A percentile compares a stretch with the other conserved stretches of the same genome.
phyloP scores from a whole-genome alignment of 2,113 vertebrate genomes.

The Lepisosteus oculatus region DNA sequence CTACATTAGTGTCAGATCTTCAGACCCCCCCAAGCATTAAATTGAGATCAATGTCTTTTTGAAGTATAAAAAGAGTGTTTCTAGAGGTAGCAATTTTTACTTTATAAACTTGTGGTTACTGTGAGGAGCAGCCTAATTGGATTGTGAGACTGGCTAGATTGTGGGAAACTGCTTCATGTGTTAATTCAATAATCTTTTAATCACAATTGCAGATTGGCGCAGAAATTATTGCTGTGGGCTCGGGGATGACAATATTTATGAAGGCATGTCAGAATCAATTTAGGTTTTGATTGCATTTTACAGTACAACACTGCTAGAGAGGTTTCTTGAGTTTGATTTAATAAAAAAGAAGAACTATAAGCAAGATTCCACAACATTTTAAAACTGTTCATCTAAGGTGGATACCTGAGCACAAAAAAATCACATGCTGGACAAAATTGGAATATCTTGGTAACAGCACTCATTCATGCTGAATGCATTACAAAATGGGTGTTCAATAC shows the following conservation, averaged over 20 bases:
- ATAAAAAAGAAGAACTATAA: too few species aligned
- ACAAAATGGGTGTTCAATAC: too few species aligned
- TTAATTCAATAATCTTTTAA: constrained; percentile 30
- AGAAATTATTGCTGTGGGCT: constrained; percentile 39
- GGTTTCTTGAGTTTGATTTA: too few species aligned
- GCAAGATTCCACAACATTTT: too few species aligned
- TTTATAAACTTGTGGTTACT: not conserved
- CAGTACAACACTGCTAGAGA: too few species aligned
- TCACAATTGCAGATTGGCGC: constrained; percentile 4
- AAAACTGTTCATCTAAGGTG: too few species aligned
- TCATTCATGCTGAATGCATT: too few species aligned
- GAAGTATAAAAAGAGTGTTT: not conserved
- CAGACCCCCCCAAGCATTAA: not conserved
- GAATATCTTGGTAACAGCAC: too few species aligned
- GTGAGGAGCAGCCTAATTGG: constrained; percentile 42
- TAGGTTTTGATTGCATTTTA: constrained; percentile 55
- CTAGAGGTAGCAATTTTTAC: not conserved
- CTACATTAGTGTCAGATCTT: not conserved
- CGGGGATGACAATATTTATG: constrained; percentile 33
- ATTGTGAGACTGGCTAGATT: constrained; percentile 31
- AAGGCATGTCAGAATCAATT: constrained; percentile 60
- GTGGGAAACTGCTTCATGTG: constrained; percentile 9
- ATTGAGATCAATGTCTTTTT: not conserved
- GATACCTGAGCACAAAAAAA: too few species aligned
- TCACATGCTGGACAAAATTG: too few species aligned